These are phyloP conservation scores for Paradisaea rubra DNA, from an alignment of 2,113 vertebrate species.

Conservation along the genomic window DNA sequence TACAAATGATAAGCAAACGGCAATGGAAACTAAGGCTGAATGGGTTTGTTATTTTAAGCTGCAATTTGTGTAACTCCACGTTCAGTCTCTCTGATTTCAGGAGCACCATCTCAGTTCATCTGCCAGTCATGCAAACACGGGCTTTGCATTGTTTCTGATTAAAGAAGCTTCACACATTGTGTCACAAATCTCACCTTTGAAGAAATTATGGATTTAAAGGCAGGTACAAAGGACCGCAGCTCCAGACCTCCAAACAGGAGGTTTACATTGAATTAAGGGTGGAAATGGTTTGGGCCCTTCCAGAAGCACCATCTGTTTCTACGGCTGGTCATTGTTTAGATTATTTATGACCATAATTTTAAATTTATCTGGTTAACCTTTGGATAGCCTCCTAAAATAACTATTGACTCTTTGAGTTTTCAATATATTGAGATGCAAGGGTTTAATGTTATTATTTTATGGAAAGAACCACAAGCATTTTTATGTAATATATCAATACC, in stretches of 20 bases:
- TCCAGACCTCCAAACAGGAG: constrained; percentile 48
- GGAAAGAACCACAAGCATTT: constrained; percentile 21
- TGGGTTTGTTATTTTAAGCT: neutral
- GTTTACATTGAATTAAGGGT: constrained; percentile 62
- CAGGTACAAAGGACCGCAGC: neutral
- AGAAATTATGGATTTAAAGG: constrained; percentile 40
- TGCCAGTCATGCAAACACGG: neutral
- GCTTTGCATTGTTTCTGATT: constrained; percentile 16
- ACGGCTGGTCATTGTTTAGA: constrained; percentile 62
- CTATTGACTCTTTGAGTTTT: constrained; percentile 62
- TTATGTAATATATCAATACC: constrained; percentile 34
- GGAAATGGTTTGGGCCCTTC: constrained; percentile 65
- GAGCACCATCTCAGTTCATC: neutral
- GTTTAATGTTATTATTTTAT: constrained; percentile 38
- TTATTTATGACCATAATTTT: constrained; percentile 73
- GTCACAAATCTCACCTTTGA: constrained; percentile 32
- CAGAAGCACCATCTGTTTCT: constrained; percentile 76
- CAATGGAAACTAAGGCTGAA: neutral
- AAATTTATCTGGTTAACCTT: constrained; percentile 75
- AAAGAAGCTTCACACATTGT: constrained; percentile 14
- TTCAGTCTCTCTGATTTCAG: neutral
- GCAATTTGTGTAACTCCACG: neutral
- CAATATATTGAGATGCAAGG: constrained; percentile 50
- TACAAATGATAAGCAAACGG: neutral
- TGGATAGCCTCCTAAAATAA: constrained; percentile 71